Evolutionary conservation across 2,113 vertebrate genomes (phyloP), one percentile per base, ranked within the genome.

Genomic region (Apaloderma vittatum): DNA sequence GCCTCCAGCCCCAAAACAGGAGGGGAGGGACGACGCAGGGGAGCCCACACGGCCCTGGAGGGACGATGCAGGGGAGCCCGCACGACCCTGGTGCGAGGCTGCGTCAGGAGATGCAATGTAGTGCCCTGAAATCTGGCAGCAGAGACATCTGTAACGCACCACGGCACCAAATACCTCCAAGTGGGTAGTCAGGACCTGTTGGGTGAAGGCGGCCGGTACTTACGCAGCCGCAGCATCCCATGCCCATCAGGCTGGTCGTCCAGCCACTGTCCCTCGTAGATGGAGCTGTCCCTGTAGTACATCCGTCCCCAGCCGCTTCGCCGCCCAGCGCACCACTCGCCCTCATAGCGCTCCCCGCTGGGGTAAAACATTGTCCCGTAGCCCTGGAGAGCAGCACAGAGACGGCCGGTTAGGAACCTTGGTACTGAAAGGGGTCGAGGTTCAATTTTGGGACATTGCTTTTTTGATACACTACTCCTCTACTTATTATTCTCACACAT

Each of bases 201-300:
- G 24, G 16, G 5, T 0, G 20, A 49, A 36, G 46, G 4, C 2
- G 22, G 18, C 21, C 1, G 0, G 67, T 37, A 98, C 98, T 98
- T 96, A 99, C 99, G 88, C 62, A 98, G 96, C 24, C 17, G 94
- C 79, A 99, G 84, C 94, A 98, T 96, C 43, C 99, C 99, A 48
- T 98, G 96, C 30, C 99, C 99, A 0, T 97, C 43, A 6, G 88
- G 97, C 77, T 95, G 96, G 95, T 99, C 98, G 7, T 86, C 65
- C 76, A 94, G 61, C 99, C 99, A 99, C 62, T 99, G 98, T 74
- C 99, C 99, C 75, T 99, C 99, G 20, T 99, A 99, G 80, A 98
- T 71, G 59, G 99, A 98, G 22, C 99, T 98, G 2, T 98, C 98
- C 46, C 46, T 62, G 92, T 98, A 98, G 91, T 97, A 97, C 98